A percentile compares a stretch with the other conserved stretches of the same genome.
Conservation (phyloP, 1,140 invertebrate genomes). For the Acromyrmex heyeri region DNA sequence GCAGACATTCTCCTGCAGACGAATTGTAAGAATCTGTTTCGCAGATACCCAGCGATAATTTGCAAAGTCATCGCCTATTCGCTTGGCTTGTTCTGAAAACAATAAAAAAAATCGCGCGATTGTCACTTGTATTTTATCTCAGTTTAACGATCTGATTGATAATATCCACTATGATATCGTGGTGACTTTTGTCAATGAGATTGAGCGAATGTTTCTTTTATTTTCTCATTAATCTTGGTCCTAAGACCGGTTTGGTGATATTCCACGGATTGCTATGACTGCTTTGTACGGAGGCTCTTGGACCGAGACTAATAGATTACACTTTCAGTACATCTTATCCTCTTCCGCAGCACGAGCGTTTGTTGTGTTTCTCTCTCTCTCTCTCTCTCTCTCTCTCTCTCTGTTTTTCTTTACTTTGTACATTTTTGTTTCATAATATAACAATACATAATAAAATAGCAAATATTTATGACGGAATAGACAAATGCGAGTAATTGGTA, state of each 20-base stretch:
- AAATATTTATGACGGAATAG: background rate
- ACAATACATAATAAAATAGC: background rate
- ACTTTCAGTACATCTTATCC: conserved; percentile 3
- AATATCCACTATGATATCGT: background rate
- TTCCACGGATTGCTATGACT: conserved; percentile 55
- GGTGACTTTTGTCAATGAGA: background rate
- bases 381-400: background rate
- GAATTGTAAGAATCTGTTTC: conserved; percentile 26
- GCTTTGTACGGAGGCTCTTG: conserved; percentile 43
- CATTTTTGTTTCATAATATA: background rate
- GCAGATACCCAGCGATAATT: background rate
- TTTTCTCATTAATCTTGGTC: conserved; percentile 55
- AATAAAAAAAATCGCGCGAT: background rate
- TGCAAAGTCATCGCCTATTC: too few species aligned
- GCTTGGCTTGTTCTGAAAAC: background rate
- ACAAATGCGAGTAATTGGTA: conserved; percentile 21
- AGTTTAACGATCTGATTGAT: conserved; percentile 15
- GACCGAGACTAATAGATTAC: conserved; percentile 72
- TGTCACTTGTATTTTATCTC: background rate
- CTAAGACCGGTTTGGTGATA: conserved; percentile 63
- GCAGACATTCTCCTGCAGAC: background rate
- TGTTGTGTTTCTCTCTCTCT: conserved; percentile 24
- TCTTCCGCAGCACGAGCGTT: conserved; percentile 11
- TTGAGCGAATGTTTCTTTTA: conserved; percentile 57
- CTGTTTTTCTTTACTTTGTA: conserved; percentile 6